Base-by-base conservation (phyloP, 2,888 invertebrate species). In the Pyrocoelia pectoralis region DNA sequence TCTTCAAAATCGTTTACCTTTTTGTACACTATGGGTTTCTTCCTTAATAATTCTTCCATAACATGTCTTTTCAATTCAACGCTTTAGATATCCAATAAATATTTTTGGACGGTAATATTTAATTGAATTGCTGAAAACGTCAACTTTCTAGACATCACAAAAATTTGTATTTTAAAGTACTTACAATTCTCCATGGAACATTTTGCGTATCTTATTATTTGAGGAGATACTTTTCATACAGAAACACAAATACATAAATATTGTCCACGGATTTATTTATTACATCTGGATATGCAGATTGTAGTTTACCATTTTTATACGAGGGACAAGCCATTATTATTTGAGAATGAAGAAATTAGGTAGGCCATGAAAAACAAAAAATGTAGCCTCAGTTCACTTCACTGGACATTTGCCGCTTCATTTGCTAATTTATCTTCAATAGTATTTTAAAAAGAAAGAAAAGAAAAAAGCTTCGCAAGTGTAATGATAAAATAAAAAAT, bases 201-300 rank as follows among this genome's bases (percentile, higher is more conserved):
- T 12, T 15, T 18, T 14, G 18, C 38, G 17, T 38, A 40, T n/a
- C n/a, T n/a, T n/a, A n/a, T n/a, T 8, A 54, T 17, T 4, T 15
- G 9, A 5, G 14, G n/a, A 10, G 24, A 49, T 15, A 49, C 10
- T 49, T 15, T 18, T 24, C 8, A 24, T 24, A 24, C 24, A 24
- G 24, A 24, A 24, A 24, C 24, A 24, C 24, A 24, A 24, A 18
- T 9, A n/a, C 19, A 49, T 19, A 49, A n/a, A 10, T 29, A 17
- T 56, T 56, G 18, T 49, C 28, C 9, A 56, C 56, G 14, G 5
- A 49, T 10, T 13, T 56, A 10, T 19, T 17, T 18, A 56, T 4
- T 10, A 24, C 24, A 19, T 12, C 6, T n/a, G 17, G 24, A 18
- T 24, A 48, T 18, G 24, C 24, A 24, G 24, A 24, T 24, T 24